A percentile compares a stretch with the other conserved stretches of the same genome.
Conservation (phyloP, 2,888 invertebrate species). For the Coenonympha arcania region DNA sequence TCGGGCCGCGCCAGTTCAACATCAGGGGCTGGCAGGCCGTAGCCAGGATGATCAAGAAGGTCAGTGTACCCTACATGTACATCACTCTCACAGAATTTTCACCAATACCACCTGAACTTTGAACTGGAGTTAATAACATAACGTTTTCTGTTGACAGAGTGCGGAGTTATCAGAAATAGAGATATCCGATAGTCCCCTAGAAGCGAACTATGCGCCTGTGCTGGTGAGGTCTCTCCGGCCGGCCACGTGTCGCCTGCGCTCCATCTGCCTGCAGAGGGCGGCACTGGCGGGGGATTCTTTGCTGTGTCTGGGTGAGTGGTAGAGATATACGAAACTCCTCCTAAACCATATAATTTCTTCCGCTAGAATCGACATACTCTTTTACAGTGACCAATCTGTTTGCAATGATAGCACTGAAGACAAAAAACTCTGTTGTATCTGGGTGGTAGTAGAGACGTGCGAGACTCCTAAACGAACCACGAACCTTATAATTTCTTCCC, state of each 20-base stretch:
- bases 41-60: constrained; percentile 84
- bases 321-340: too few species aligned
- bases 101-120: too few species aligned
- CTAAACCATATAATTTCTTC: too few species aligned
- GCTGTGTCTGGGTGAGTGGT: constrained; percentile 79
- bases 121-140: neutral
- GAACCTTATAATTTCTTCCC: too few species aligned
- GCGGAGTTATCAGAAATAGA: constrained; percentile 80
- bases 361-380: too few species aligned
- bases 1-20: constrained; percentile 83
- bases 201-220: constrained; percentile 80
- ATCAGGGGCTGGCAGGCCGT: constrained; percentile 89
- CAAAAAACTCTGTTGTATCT: too few species aligned
- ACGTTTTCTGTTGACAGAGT: constrained; percentile 63
- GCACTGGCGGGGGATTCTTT: constrained; percentile 82
- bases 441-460: too few species aligned
- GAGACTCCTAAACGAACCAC: too few species aligned
- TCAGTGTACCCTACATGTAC: constrained; percentile 38
- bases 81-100: too few species aligned
- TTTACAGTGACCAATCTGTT: too few species aligned
- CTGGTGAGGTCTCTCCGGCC: constrained; percentile 81
- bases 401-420: too few species aligned
- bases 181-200: constrained; percentile 74
- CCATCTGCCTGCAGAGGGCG: constrained; percentile 85
- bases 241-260: constrained; percentile 78